Evolutionary conservation across 2,797 vertebrate genomes (phyloP).

Genomic region (Tangara arthus): DNA sequence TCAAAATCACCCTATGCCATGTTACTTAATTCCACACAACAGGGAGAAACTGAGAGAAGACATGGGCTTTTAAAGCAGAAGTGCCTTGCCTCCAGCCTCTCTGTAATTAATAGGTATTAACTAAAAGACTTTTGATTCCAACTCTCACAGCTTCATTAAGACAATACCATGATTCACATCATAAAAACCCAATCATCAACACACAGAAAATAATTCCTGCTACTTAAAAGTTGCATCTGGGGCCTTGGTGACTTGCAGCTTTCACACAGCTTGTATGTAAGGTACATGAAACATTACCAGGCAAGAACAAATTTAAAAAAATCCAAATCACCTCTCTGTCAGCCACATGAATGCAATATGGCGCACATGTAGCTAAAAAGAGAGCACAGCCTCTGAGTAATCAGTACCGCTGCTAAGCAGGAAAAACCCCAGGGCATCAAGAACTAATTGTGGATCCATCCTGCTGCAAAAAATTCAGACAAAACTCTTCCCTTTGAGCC

Average conservation of each 20-base stretch:
- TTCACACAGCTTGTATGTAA: not conserved
- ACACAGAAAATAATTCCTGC: not conserved
- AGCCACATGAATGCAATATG: accelerated
- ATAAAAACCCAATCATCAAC: not conserved
- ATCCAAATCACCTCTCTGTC: not conserved
- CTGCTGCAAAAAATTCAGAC: not conserved
- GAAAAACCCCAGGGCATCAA: not conserved
- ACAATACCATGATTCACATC: not conserved
- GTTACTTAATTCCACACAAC: not conserved
- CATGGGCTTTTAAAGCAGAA: not conserved
- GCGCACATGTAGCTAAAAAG: accelerated
- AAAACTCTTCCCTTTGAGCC: not conserved
- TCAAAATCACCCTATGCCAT: not conserved
- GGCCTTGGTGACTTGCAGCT: not conserved
- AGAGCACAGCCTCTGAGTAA: not conserved
- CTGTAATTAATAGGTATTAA: not conserved
- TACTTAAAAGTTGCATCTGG: not conserved
- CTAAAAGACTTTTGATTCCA: not conserved
- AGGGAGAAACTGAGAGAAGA: not conserved
- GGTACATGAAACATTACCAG: not conserved
- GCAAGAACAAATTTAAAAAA: not conserved
- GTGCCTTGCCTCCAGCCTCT: not conserved
- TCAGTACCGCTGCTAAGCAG: not conserved
- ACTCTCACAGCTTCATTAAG: not conserved
- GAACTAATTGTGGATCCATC: not conserved